Evolutionary conservation across 2,888 invertebrate genomes (phyloP).

Genomic region (Amiota minor): DNA sequence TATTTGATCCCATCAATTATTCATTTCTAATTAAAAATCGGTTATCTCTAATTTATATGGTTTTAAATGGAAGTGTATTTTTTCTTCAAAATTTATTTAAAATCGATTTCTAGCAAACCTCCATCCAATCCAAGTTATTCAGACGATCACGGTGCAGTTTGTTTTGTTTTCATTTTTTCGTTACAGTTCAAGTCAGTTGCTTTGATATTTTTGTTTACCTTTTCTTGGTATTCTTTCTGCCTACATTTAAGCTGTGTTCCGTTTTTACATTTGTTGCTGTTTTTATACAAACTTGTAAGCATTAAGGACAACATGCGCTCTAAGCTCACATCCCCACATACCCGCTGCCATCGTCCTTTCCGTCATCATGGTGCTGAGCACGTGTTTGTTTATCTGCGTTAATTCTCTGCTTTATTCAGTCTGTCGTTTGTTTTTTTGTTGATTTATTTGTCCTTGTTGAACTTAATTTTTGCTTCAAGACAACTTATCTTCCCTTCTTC

Average conservation of each 20-base stretch:
- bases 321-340: background rate
- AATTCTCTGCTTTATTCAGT: background rate
- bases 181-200: no score
- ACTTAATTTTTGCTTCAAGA: conserved; percentile 19
- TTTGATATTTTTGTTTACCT: conserved; percentile 30
- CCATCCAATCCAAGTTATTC: no score
- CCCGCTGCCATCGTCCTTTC: background rate
- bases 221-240: conserved; percentile 36
- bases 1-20: no score
- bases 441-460: conserved; percentile 16
- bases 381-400: background rate
- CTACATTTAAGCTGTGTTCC: conserved; percentile 36
- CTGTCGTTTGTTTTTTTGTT: background rate
- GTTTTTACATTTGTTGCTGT: conserved; percentile 11
- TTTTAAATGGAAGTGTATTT: no score
- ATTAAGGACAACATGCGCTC: background rate
- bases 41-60: no score
- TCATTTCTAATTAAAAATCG: no score
- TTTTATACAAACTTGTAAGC: background rate
- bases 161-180: no score
- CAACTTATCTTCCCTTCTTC: background rate
- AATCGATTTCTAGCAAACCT: no score
- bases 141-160: no score
- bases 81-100: no score
- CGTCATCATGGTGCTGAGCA: background rate